Conservation (phyloP, 2,113 vertebrate species). For the Zapus hudsonius region DNA sequence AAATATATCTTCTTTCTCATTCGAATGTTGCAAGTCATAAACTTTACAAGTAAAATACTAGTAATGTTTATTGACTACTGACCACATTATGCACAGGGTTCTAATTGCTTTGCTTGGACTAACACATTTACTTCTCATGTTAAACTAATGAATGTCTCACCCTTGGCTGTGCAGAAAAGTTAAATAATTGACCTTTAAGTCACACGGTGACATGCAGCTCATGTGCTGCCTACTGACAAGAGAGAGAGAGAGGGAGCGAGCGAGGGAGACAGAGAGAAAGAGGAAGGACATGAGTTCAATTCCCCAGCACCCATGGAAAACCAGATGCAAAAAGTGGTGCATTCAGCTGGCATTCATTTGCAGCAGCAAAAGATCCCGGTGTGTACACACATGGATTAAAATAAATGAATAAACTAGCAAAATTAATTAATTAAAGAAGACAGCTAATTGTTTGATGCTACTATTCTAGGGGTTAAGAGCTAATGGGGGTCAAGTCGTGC, state of each 20-base stretch:
- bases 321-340: too few species aligned
- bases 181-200: neutral
- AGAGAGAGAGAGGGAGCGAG: neutral
- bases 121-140: neutral
- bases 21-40: neutral
- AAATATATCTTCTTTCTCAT: slow-evolving; percentile 22
- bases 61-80: neutral
- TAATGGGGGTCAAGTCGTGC: neutral
- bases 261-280: neutral
- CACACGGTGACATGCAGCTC: neutral
- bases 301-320: too few species aligned
- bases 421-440: too few species aligned
- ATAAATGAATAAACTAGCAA: too few species aligned
- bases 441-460: neutral
- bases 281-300: too few species aligned
- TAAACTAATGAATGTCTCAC: neutral
- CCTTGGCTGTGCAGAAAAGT: neutral
- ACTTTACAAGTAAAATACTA: neutral
- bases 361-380: too few species aligned
- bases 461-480: neutral
- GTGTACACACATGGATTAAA: too few species aligned
- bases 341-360: too few species aligned
- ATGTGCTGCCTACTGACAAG: neutral
- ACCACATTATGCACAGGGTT: neutral
- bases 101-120: neutral